Evolutionary conservation across 2,113 vertebrate species (phyloP).

Genomic region (Brevimyrus niger): DNA sequence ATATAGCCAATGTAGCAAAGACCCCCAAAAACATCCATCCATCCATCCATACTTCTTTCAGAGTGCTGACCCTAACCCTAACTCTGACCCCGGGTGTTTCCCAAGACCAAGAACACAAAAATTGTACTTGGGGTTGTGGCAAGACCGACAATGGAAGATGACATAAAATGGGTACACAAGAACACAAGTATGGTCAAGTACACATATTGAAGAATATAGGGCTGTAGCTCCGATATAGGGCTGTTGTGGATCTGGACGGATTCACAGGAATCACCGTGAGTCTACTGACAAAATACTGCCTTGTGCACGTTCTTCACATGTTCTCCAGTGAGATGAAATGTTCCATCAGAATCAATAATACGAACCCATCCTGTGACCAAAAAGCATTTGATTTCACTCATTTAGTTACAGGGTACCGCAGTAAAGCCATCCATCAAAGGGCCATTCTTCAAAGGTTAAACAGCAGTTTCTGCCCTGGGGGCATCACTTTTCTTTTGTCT

Average conservation of each 20-base stretch:
- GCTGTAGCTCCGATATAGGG: neutral
- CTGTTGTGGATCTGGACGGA: neutral
- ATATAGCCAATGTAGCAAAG: neutral
- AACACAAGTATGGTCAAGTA: neutral
- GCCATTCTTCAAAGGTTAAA: neutral
- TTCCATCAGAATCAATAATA: neutral
- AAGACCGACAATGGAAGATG: too few species aligned
- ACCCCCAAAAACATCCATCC: neutral
- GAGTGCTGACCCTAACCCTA: neutral
- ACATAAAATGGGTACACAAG: too few species aligned
- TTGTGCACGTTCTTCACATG: neutral
- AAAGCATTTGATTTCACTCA: neutral
- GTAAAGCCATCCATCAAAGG: neutral
- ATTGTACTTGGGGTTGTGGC: neutral
- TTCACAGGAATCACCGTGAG: neutral
- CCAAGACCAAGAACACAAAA: neutral
- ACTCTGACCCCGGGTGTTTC: neutral
- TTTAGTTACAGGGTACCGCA: neutral
- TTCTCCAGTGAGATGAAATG: neutral
- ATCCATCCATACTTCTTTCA: neutral
- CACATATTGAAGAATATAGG: neutral
- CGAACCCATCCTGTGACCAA: neutral
- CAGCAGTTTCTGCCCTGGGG: neutral
- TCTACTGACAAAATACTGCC: neutral
- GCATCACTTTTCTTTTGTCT: conserved; percentile 1